These are phyloP conservation scores for Hylaeus anthracinus DNA, from an alignment of 1,140 invertebrate genomes.

Conservation along the genomic window DNA sequence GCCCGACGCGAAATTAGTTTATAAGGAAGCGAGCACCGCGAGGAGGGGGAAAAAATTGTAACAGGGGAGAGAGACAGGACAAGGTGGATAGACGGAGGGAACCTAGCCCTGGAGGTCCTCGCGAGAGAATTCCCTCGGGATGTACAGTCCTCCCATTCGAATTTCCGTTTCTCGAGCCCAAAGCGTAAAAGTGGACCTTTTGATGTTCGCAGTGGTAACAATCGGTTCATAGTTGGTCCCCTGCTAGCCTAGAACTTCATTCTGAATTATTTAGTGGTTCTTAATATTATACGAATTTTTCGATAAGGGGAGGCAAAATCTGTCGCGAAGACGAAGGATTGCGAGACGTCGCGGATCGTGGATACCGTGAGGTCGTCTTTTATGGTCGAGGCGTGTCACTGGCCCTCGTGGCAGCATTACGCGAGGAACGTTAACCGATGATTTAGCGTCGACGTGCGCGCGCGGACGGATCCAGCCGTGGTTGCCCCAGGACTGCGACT, in stretches of 20 bases:
- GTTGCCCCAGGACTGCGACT: slow-evolving; percentile 33
- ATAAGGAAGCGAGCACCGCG: slow-evolving; percentile 76
- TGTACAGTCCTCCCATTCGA: slow-evolving; percentile 15
- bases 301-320: no score
- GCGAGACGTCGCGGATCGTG: background rate
- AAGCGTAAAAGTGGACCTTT: no score
- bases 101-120: slow-evolving; percentile 19
- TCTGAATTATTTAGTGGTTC: no score
- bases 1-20: slow-evolving; percentile 79
- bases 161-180: slow-evolving; percentile 7
- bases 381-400: slow-evolving; percentile 73
- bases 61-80: background rate
- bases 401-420: slow-evolving; percentile 61
- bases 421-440: slow-evolving; percentile 66
- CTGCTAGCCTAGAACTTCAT: no score
- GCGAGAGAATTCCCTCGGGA: slow-evolving; percentile 33
- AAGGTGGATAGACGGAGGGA: background rate
- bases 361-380: slow-evolving; percentile 63
- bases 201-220: no score
- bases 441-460: slow-evolving; percentile 69
- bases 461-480: slow-evolving; percentile 30
- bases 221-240: no score
- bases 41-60: slow-evolving; percentile 61
- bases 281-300: no score
- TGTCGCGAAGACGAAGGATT: background rate